These are phyloP conservation scores for Maconellicoccus hirsutus DNA, from an alignment of 1,140 invertebrate genomes.

Conservation along the genomic window DNA sequence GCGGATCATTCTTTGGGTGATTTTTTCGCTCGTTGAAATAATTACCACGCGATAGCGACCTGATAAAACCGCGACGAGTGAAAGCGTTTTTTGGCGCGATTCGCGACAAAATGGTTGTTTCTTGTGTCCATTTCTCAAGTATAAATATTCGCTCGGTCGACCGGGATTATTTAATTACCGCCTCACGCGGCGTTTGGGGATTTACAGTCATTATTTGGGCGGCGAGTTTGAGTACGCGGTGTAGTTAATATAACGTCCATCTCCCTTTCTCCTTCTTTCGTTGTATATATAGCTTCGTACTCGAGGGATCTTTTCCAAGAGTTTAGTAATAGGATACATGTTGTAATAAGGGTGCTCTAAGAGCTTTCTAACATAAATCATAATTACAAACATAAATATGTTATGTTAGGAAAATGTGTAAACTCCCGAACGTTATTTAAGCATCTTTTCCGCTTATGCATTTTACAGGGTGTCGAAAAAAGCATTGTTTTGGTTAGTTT, in stretches of 20 bases:
- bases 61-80: too few relatives aligned
- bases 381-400: slow-evolving; percentile 5
- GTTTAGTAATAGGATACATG: slow-evolving; percentile 9
- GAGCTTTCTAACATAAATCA: slow-evolving; percentile 1
- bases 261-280: neutral
- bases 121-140: too few relatives aligned
- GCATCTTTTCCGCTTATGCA: neutral
- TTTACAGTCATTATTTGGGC: neutral
- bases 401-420: slow-evolving; percentile 5
- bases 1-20: too few relatives aligned
- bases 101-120: too few relatives aligned
- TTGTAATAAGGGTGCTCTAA: slow-evolving; percentile 3
- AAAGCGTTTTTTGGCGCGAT: too few relatives aligned
- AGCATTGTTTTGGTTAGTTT: neutral
- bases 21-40: too few relatives aligned
- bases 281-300: neutral
- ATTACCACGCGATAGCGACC: too few relatives aligned
- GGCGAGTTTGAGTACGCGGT: neutral
- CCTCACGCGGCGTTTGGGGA: neutral
- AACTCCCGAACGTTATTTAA: neutral
- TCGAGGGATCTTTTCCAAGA: neutral
- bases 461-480: neutral
- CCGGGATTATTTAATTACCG: too few relatives aligned
- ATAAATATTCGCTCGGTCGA: too few relatives aligned
- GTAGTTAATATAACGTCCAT: neutral